Conservation (phyloP, 1,140 invertebrate genomes). For the Hormaphis cornu region DNA sequence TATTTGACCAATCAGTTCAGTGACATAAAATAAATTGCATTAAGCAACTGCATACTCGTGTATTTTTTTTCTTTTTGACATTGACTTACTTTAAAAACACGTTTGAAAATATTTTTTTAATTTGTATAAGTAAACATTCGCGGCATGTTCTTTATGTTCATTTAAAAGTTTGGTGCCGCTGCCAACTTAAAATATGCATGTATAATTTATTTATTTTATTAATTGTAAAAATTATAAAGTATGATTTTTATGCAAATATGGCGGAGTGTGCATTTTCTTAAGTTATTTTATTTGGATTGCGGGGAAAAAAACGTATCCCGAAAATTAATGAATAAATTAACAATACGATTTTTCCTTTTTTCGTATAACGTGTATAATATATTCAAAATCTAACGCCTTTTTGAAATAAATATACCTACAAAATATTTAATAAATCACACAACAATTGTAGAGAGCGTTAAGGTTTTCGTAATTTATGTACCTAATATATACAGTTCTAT, state of each 20-base stretch:
- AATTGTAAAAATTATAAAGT: background rate
- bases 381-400: background rate
- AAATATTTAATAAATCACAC: too few relatives aligned
- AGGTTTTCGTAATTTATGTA: too few relatives aligned
- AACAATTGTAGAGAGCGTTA: too few relatives aligned
- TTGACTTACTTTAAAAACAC: too few relatives aligned
- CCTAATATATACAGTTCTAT: too few relatives aligned
- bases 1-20: too few relatives aligned
- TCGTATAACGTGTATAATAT: too few relatives aligned
- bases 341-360: background rate
- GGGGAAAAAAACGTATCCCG: background rate
- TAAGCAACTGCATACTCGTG: too few relatives aligned
- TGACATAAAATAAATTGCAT: too few relatives aligned
- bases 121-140: background rate
- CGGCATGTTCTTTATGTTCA: background rate
- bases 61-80: too few relatives aligned
- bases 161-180: background rate
- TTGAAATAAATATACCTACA: too few relatives aligned
- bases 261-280: background rate
- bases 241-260: slow-evolving; percentile 9
- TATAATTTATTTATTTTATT: slow-evolving; percentile 12
- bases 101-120: background rate
- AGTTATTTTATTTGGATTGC: background rate
- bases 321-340: slow-evolving; percentile 20
- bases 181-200: background rate